Evolutionary conservation across 2,888 invertebrate species (phyloP), one percentile per base, ranked within the genome.

Genomic region (Netelia inedita): DNA sequence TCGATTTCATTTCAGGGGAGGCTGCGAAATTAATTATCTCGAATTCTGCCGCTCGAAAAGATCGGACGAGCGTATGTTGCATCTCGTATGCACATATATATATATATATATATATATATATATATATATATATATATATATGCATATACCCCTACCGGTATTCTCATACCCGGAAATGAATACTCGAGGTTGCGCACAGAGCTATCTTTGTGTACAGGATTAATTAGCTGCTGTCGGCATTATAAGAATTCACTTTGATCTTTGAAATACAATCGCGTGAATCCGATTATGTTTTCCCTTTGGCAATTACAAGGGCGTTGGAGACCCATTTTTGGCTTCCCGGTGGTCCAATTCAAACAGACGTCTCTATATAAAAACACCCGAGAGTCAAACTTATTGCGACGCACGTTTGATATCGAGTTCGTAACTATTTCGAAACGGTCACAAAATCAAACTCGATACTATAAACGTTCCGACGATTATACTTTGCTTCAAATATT

Each of bases 231-330:
- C 10, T 23, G 14, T 59, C 11, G 41, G 46, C 14, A 61, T 50
- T 57, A 50, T n/a, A n/a, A 71, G 50, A 35, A 69, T 74, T 63
- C 23, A 16, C 50, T 63, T 75, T 63, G 75, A 43, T 50, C 74
- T 75, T 8, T 69, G 75, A 69, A 81, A 75, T 63, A 46, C 68
- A 23, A 23, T 35, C n/a, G 16, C 8, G 16, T 2, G 10, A 46
- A 59, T 59, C 59, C 53, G 23, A 76, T 76, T 68, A 76, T 16
- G 10, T 43, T 28, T n/a, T 46, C 1, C 19, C 14, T 0, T 10
- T 19, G 11, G 46, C 2, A n/a, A 59, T 76, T 59, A 59, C 11
- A 68, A 16, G 9, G 14, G n/a, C 6, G 23, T 69, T 59, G 1
- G 1, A 11, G 19, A 46, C 21, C n/a, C 16, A 11, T 50, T 6